Evolutionary conservation across 2,113 vertebrate genomes (phyloP).

Genomic region (Mus spicilegus): DNA sequence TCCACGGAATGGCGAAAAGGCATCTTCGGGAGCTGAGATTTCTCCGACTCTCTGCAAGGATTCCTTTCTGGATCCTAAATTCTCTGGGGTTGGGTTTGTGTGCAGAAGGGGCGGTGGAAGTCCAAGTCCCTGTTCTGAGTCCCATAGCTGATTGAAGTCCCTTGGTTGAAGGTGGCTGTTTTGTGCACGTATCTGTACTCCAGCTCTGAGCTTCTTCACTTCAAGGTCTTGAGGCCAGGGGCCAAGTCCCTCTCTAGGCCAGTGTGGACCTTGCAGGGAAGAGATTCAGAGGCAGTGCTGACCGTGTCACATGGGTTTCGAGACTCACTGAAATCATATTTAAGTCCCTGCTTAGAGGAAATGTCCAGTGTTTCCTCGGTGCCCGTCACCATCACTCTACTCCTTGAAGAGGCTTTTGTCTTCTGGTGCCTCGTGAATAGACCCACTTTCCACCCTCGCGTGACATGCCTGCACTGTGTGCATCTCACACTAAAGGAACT

Average conservation of each 20-base stretch:
- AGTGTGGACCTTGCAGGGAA: neutral
- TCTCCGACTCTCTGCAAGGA: neutral
- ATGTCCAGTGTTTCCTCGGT: neutral
- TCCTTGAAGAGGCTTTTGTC: neutral
- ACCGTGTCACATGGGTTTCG: neutral
- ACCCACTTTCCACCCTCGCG: neutral
- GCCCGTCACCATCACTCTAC: neutral
- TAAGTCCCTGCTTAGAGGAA: slow-evolving; percentile 9
- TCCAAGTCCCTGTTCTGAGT: neutral
- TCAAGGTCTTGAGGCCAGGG: slow-evolving; percentile 3
- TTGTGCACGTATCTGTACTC: neutral
- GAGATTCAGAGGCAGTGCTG: neutral
- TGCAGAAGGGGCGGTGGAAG: neutral
- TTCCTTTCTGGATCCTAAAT: neutral
- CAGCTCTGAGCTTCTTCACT: neutral
- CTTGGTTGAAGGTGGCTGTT: neutral
- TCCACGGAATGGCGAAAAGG: neutral
- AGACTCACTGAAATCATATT: neutral
- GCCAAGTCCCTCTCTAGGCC: neutral
- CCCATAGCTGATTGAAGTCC: neutral
- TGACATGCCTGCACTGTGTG: neutral
- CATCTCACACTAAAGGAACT: neutral
- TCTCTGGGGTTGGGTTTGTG: neutral
- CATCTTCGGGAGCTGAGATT: neutral
- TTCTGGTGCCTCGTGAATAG: neutral